Percentiles rank a stretch among this genome's conserved stretches.
Evolutionary conservation across 2,113 vertebrate species (phyloP).

Genomic region (Epinephelus moara): DNA sequence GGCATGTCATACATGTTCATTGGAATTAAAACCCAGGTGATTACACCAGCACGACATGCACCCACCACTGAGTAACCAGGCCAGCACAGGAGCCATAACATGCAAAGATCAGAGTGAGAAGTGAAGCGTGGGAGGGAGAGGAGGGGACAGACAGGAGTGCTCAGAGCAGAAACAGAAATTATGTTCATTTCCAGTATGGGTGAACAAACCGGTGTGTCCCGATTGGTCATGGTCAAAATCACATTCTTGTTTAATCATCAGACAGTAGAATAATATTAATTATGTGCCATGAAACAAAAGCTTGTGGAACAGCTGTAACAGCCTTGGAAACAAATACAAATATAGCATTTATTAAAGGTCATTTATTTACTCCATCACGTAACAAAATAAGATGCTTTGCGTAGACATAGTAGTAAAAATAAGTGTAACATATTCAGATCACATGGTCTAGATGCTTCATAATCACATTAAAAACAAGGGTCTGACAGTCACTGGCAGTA

Average conservation of each 20-base stretch:
- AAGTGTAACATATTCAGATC: neutral
- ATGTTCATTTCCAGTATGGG: neutral
- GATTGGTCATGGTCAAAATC: neutral
- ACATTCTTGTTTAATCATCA: no score
- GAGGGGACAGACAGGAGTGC: neutral
- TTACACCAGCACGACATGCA: neutral
- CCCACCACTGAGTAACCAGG: neutral
- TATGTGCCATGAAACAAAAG: neutral
- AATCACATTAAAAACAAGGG: neutral
- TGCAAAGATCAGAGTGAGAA: neutral
- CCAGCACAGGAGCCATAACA: neutral
- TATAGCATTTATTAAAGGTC: neutral
- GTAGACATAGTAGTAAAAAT: neutral
- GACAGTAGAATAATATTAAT: neutral
- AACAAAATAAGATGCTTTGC: neutral
- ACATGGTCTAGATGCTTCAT: neutral
- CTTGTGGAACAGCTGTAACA: neutral
- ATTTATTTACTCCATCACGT: slow-evolving; percentile 26
- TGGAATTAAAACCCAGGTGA: neutral
- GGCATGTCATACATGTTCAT: neutral
- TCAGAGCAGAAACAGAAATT: neutral
- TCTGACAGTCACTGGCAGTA: neutral
- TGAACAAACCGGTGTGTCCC: neutral
- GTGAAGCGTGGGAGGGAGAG: neutral
- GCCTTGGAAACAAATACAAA: neutral